Percentiles rank a stretch among this genome's conserved stretches.
These are phyloP conservation scores for Trichogramma dendrolimi DNA, from an alignment of 2,888 invertebrate genomes.

Conservation along the genomic window DNA sequence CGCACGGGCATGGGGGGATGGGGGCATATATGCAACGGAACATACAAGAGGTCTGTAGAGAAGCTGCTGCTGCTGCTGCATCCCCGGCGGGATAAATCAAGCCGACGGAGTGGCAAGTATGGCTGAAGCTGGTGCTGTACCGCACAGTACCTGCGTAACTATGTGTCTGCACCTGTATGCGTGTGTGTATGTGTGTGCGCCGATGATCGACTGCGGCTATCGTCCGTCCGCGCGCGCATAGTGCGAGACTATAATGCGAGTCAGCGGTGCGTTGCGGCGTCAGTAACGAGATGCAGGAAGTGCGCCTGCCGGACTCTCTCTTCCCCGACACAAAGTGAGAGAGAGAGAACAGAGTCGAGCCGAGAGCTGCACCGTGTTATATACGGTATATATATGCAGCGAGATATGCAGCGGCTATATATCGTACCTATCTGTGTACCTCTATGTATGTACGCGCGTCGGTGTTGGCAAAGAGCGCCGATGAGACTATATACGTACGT, in stretches of 20 bases:
- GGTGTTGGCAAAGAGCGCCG: too few species aligned
- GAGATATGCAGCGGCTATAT: too few species aligned
- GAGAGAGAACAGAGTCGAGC: conserved; percentile 23
- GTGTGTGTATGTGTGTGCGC: conserved; percentile 17
- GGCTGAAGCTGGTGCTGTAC: not conserved
- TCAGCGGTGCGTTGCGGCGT: conserved; percentile 45
- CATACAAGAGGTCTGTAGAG: not conserved
- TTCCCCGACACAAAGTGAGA: conserved; percentile 11
- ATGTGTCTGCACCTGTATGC: not conserved
- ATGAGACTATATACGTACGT: too few species aligned
- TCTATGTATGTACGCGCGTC: too few species aligned
- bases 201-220: conserved; percentile 22
- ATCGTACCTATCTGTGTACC: too few species aligned
- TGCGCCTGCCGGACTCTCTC: conserved; percentile 36
- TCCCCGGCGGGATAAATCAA: conserved; percentile 7
- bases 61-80: not conserved
- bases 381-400: too few species aligned
- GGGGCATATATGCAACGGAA: not conserved
- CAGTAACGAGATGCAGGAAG: conserved; percentile 51
- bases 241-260: conserved; percentile 43
- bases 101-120: conserved; percentile 21
- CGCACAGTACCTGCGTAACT: not conserved
- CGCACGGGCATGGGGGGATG: conserved; percentile 1
- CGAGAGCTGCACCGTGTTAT: too few species aligned
- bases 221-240: conserved; percentile 31